Percentiles rank a stretch among this genome's conserved stretches.
Conservation (phyloP, 2,888 invertebrate genomes). For the Aproaerema taeniolella region DNA sequence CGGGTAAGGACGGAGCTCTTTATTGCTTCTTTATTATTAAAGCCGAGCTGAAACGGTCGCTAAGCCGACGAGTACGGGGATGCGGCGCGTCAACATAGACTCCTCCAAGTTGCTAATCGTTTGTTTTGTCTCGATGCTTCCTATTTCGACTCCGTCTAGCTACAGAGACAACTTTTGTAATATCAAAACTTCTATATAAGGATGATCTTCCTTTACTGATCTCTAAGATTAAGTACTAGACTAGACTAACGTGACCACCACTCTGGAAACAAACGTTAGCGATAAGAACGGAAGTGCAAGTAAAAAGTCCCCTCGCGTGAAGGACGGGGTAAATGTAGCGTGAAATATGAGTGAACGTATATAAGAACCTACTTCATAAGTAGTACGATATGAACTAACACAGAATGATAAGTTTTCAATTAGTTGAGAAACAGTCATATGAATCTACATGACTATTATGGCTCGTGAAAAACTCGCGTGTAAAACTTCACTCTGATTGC, state of each 20-base stretch:
- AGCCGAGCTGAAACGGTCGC: slow-evolving; percentile 38
- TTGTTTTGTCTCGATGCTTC: neutral
- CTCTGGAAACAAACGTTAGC: slow-evolving; percentile 1
- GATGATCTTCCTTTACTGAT: no score
- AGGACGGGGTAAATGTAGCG: slow-evolving; percentile 38
- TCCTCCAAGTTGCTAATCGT: slow-evolving; percentile 6
- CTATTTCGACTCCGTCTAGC: no score
- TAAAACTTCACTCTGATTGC: no score
- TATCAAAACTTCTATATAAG: no score
- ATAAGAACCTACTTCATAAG: neutral
- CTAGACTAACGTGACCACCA: no score
- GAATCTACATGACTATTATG: no score
- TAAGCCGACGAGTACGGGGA: slow-evolving; percentile 13
- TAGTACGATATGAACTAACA: no score
- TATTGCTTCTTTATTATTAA: slow-evolving; percentile 75
- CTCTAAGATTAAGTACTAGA: no score
- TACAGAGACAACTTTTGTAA: no score
- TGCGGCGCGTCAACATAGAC: neutral
- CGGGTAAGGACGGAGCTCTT: slow-evolving; percentile 72
- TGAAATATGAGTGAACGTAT: slow-evolving; percentile 46
- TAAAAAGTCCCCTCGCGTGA: slow-evolving; percentile 23
- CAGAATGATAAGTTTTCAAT: no score
- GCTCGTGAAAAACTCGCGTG: no score
- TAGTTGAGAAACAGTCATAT: no score
- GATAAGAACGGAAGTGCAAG: neutral